Evolutionary conservation across 1,140 invertebrate genomes (phyloP).

Genomic region (Drosophila guanche): DNA sequence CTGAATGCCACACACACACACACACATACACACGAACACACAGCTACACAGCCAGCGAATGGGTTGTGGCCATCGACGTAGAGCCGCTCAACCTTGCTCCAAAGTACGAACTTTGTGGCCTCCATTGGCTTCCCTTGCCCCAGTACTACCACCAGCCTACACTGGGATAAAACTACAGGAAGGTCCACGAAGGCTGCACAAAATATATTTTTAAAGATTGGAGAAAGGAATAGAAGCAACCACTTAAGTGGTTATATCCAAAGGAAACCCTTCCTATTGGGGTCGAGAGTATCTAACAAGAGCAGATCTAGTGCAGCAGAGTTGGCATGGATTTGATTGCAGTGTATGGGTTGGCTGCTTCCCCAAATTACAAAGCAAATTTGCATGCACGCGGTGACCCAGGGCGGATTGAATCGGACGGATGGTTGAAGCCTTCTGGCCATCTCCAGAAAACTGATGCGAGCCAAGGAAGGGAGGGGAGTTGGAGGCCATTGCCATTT

Average conservation of each 20-base stretch:
- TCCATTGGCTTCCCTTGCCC: constrained; percentile 2
- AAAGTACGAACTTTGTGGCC: constrained; percentile 58
- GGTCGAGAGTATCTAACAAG: too few species aligned
- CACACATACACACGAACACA: constrained; percentile 6
- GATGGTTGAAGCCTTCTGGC: constrained; percentile 1
- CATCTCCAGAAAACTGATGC: constrained; percentile 24
- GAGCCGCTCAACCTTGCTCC: constrained; percentile 16
- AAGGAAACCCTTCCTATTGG: not conserved
- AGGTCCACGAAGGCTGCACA: not conserved
- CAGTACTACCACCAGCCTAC: not conserved
- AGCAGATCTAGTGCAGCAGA: too few species aligned
- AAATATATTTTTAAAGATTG: too few species aligned
- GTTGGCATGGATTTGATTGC: not conserved
- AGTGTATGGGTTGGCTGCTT: not conserved
- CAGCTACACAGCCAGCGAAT: not conserved
- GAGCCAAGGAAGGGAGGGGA: not conserved
- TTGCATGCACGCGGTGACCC: constrained; percentile 43
- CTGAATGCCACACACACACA: constrained; percentile 21
- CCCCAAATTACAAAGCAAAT: constrained; percentile 27
- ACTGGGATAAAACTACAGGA: not conserved
- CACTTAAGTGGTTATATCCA: too few species aligned
- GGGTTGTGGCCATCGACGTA: constrained; percentile 25
- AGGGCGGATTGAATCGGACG: not conserved
- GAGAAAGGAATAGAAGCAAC: too few species aligned
- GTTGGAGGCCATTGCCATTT: constrained; percentile 33